Conservation (phyloP, 2,797 vertebrate species). For the Liparis tanakae region DNA sequence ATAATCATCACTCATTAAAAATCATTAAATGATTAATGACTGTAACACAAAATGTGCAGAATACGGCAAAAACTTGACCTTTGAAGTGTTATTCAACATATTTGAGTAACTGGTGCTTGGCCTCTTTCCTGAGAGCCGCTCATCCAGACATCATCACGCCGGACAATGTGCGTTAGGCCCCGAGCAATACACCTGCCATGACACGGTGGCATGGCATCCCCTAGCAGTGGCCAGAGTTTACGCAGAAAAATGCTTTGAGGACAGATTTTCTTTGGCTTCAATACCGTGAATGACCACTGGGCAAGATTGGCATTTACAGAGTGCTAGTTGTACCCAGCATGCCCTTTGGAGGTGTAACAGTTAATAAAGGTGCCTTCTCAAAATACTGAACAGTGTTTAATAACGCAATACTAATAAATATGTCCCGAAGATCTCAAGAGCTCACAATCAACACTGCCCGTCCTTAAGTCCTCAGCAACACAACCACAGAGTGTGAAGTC, state of each 20-base stretch:
- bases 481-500: background rate
- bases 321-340: background rate
- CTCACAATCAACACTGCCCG: background rate
- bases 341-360: background rate
- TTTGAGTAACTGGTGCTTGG: background rate
- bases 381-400: background rate
- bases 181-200: background rate
- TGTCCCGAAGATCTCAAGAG: background rate
- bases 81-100: slow-evolving; percentile 25
- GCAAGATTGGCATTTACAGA: background rate
- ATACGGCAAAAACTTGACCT: slow-evolving; percentile 41
- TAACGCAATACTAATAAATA: too few relatives aligned
- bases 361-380: background rate
- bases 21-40: slow-evolving; percentile 63
- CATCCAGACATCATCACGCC: background rate
- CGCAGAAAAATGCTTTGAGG: background rate
- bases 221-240: background rate
- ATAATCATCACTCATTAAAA: slow-evolving; percentile 58
- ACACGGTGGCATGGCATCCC: background rate
- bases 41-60: slow-evolving; percentile 36
- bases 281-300: background rate
- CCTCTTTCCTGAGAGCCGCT: background rate
- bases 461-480: background rate
- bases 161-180: background rate
- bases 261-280: background rate